Base-by-base conservation (phyloP, 2,113 vertebrate genomes). In the Paraplagusia blochii region DNA sequence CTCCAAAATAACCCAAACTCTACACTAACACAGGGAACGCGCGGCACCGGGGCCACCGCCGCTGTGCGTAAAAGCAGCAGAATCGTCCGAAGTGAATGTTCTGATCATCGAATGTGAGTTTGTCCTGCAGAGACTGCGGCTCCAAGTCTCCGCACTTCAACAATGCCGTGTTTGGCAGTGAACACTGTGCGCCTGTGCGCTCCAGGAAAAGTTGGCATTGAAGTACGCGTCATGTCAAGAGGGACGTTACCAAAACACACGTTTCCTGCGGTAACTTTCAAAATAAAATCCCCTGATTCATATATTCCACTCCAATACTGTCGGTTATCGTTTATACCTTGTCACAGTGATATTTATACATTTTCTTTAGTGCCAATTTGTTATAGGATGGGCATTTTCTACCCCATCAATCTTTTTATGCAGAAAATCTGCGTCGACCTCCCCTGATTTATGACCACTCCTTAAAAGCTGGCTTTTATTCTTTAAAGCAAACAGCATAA, bases 151-250 rank as follows among this genome's bases (percentile, higher is more conserved):
- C 58, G 59, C 56, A 45, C 36, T 66, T 60, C 48, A 46, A 47
- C 39, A 14, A 72, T 45, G 39, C 22, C 67, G 63, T 74, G 59
- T 69, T 64, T 73, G 69, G 47, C 61, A 69, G 68, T 45, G 71
- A 73, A 55, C 66, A 78, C 22, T 29, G 77, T 83, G 83, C 79
- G 83, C 64, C 77, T 84, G 79, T 81, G 81, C 69, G 72, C 73
- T 49, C 55, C 1, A 35, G 43, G n/a, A 29, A 83, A 85, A 88
- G 81, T 87, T 85, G 72, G 72, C 66, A 42, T 58, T 56, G 66
- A 75, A 75, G 83, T 62, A 80, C 76, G 83, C 49, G 61, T 72
- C 33, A 49, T 12, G 63, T 72, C 51, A 84, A 83, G 69, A 0
- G 0, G 15, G 15, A 0, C 4, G 5, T 7, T 13, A 52, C 42